phyloP scores from a whole-genome alignment of 1,140 invertebrate genomes.

The Pteromalus puparum region DNA sequence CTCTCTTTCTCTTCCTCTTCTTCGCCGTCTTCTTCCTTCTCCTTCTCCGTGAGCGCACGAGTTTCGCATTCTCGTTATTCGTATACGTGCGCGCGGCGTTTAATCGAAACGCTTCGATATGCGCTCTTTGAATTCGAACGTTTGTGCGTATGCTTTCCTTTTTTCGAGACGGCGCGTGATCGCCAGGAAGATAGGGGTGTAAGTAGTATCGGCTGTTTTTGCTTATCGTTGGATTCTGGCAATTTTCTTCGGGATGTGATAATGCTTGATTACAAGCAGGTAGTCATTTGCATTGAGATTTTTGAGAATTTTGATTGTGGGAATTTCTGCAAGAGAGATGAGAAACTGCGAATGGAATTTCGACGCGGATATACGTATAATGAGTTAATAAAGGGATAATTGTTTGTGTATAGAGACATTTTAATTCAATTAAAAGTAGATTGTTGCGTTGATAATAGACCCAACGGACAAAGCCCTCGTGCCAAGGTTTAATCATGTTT shows the following conservation, averaged over 20 bases:
- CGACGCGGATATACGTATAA: not conserved
- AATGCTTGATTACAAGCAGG: no score
- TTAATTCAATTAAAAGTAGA: constrained; percentile 33
- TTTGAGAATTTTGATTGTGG: no score
- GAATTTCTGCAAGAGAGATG: no score
- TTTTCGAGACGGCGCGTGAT: not conserved
- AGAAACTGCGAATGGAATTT: no score
- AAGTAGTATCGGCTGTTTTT: no score
- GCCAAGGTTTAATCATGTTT: constrained; percentile 38
- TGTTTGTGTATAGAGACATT: constrained; percentile 32
- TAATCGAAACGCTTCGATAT: constrained; percentile 1
- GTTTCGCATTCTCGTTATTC: not conserved
- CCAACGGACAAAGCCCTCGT: not conserved
- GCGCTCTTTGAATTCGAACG: constrained; percentile 6
- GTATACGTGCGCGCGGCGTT: not conserved
- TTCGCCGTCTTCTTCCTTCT: not conserved
- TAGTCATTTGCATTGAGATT: no score
- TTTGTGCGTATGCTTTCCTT: not conserved
- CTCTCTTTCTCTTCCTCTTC: constrained; percentile 12
- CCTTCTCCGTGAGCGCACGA: no score
- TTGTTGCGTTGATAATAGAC: not conserved
- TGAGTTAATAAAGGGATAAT: constrained; percentile 37
- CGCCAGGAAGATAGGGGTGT: no score
- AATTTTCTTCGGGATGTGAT: no score
- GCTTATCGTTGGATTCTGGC: no score